These are phyloP conservation scores for Phrynosoma blainvillii DNA, from an alignment of 2,113 vertebrate genomes.

Conservation along the genomic window DNA sequence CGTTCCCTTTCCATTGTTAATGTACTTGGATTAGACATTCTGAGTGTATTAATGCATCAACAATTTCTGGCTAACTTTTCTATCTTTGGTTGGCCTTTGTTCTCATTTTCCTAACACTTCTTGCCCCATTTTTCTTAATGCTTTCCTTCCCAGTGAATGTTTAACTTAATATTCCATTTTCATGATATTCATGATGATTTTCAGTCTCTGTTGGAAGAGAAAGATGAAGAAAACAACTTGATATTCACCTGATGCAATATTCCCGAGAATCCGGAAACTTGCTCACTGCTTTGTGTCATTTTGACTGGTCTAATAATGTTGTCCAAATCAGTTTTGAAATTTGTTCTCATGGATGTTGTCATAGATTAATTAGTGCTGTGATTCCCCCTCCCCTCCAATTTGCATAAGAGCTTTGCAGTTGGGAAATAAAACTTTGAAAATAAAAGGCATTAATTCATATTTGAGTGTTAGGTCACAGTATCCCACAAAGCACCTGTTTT, in stretches of 20 bases:
- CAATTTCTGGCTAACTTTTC: no score
- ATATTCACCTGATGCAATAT: background rate
- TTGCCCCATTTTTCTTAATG: background rate
- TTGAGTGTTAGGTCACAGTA: slow-evolving; percentile 48
- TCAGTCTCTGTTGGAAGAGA: no score
- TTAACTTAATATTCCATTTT: background rate
- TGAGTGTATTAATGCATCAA: no score
- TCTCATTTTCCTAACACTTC: background rate
- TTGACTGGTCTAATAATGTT: background rate
- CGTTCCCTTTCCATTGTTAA: no score
- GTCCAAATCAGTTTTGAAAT: background rate
- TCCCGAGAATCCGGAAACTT: background rate
- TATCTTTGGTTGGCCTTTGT: background rate
- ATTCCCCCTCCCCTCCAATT: background rate
- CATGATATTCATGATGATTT: no score
- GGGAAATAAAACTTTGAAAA: slow-evolving; percentile 40
- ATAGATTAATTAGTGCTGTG: background rate
- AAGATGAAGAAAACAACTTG: no score
- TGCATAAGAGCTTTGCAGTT: slow-evolving; percentile 2
- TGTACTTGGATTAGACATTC: no score
- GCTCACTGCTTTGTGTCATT: background rate
- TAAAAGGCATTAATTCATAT: slow-evolving; percentile 44
- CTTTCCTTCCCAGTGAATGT: background rate
- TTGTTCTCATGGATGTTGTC: background rate
- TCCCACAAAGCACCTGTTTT: slow-evolving; percentile 49